Conservation (phyloP, 2,888 invertebrate species). For the Ctena decussata region DNA sequence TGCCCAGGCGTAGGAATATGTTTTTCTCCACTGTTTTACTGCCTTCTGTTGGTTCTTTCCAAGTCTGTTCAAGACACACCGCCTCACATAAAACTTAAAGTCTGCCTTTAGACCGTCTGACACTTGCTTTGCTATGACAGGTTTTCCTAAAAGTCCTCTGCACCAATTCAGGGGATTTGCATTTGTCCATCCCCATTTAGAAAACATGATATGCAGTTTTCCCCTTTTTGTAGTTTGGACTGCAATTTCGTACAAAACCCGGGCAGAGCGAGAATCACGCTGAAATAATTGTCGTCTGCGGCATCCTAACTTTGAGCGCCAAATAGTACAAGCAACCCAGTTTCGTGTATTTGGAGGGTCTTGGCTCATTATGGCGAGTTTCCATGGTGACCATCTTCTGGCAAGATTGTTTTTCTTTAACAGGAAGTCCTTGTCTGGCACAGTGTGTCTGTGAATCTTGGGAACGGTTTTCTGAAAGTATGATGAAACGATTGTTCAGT, state of each 20-base stretch:
- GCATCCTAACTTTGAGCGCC: background rate
- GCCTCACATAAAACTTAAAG: slow-evolving; percentile 68
- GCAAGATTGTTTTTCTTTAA: slow-evolving; percentile 53
- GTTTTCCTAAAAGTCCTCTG: slow-evolving; percentile 35
- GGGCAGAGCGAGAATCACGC: slow-evolving; percentile 15
- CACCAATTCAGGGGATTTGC: slow-evolving; percentile 40
- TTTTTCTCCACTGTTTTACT: slow-evolving; percentile 24
- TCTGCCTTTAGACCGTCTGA: slow-evolving; percentile 53
- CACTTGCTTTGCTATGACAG: slow-evolving; percentile 38
- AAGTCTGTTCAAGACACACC: slow-evolving; percentile 54
- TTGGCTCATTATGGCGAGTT: slow-evolving; percentile 52
- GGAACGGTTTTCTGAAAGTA: background rate
- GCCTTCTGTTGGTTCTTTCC: slow-evolving; percentile 37
- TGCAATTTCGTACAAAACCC: slow-evolving; percentile 69
- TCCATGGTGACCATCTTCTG: slow-evolving; percentile 74
- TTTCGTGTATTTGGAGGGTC: background rate
- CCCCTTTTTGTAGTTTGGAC: slow-evolving; percentile 66
- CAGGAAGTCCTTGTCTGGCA: slow-evolving; percentile 68
- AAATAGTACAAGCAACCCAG: background rate
- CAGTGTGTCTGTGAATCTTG: slow-evolving; percentile 66
- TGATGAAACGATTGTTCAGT: too few relatives aligned
- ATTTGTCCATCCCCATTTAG: slow-evolving; percentile 37
- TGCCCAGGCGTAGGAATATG: slow-evolving; percentile 45
- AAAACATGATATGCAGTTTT: slow-evolving; percentile 67
- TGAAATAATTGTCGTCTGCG: slow-evolving; percentile 24